Conservation (phyloP, 2,888 invertebrate species). For the Camptogramma bilineatum region DNA sequence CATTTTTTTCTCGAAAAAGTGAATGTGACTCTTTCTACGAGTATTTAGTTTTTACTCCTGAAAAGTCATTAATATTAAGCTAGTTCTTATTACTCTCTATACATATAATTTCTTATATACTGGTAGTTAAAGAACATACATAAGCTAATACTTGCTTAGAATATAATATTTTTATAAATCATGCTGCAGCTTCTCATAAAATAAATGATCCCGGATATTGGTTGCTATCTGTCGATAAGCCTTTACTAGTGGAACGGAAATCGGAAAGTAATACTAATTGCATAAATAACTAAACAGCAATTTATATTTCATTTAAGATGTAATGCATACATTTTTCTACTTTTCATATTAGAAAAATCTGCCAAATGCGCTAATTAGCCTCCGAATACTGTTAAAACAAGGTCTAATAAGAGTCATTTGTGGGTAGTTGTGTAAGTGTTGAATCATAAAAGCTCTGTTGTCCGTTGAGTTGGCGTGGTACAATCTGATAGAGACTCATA, state of each 20-base stretch:
- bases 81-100: no score
- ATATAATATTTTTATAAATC: conserved; percentile 1
- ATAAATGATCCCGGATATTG: conserved; percentile 27
- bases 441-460: conserved; percentile 54
- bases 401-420: conserved; percentile 45
- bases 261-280: conserved; percentile 23
- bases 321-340: no score
- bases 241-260: conserved; percentile 23
- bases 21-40: background rate
- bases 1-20: background rate
- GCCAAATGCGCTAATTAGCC: background rate
- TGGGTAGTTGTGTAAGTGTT: conserved; percentile 45
- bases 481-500: conserved; percentile 60
- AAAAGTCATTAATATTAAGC: no score
- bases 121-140: no score
- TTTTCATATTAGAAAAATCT: background rate
- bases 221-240: conserved; percentile 17
- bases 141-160: no score
- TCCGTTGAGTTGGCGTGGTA: conserved; percentile 33
- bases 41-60: no score
- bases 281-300: conserved; percentile 11
- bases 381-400: conserved; percentile 42
- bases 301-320: background rate
- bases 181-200: background rate
- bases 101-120: no score